Conservation (phyloP, 2,113 vertebrate genomes). For the Gallinago jamesoni region DNA sequence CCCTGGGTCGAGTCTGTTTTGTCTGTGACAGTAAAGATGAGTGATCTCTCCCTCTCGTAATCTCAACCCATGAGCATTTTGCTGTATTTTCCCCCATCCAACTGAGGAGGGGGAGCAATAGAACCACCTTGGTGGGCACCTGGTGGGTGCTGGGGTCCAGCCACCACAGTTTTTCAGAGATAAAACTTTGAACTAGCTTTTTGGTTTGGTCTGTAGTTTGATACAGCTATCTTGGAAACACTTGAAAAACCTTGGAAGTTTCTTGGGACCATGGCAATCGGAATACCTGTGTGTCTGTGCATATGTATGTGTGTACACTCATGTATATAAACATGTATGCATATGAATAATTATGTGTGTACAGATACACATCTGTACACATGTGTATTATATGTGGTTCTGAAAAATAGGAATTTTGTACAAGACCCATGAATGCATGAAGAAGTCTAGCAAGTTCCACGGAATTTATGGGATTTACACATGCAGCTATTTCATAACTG, state of each 20-base stretch:
- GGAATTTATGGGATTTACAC: background rate
- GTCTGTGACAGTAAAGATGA: background rate
- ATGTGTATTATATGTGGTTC: background rate
- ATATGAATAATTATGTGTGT: background rate
- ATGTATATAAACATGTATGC: background rate
- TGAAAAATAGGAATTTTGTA: background rate
- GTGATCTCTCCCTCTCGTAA: background rate
- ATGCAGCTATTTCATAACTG: background rate
- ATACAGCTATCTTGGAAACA: background rate
- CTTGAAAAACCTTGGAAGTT: background rate
- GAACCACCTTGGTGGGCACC: background rate
- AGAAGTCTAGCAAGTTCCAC: background rate
- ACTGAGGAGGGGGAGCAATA: background rate
- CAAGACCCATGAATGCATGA: fast-evolving
- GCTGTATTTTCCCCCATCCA: background rate
- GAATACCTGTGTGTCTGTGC: fast-evolving
- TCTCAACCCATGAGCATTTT: background rate
- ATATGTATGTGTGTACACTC: background rate
- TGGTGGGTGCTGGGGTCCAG: background rate
- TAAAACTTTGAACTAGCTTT: background rate
- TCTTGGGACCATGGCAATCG: background rate
- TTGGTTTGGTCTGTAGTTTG: background rate
- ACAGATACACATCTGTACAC: background rate
- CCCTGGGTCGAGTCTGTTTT: background rate
- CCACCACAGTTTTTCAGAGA: background rate